These are phyloP conservation scores for Corydoras sp. DNA, from an alignment of 2,113 vertebrate species.

Conservation along the genomic window DNA sequence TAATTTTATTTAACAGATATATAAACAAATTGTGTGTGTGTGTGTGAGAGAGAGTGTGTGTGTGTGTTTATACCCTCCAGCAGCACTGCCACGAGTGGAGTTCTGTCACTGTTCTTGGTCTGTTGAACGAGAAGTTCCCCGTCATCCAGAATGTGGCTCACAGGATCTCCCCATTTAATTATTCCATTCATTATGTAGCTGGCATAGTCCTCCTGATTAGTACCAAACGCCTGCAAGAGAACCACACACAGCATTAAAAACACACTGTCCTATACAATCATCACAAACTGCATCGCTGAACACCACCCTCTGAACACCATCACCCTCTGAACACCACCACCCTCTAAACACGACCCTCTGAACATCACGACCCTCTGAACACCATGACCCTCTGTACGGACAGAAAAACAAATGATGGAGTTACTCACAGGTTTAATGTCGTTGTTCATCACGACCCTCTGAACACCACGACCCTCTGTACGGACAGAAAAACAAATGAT, in stretches of 20 bases:
- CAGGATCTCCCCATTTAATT: constrained; percentile 96
- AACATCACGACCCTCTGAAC: constrained; percentile 70
- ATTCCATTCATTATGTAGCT: constrained; percentile 98
- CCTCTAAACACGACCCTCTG: constrained; percentile 80
- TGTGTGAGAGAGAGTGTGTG: neutral
- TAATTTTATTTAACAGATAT: no score
- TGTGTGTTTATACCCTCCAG: constrained; percentile 75
- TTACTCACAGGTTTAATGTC: constrained; percentile 91
- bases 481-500: neutral
- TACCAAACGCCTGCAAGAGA: constrained; percentile 83
- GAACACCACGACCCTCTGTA: neutral
- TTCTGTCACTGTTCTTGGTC: constrained; percentile 97
- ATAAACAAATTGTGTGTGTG: no score
- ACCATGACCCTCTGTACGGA: neutral
- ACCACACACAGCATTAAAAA: neutral
- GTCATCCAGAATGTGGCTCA: constrained; percentile 85
- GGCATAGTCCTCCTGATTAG: constrained; percentile 95
- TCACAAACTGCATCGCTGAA: neutral
- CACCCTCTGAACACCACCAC: neutral
- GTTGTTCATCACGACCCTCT: constrained; percentile 84
- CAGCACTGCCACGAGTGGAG: constrained; percentile 89
- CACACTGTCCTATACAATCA: neutral
- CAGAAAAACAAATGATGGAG: neutral
- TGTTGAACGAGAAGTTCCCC: constrained; percentile 96
- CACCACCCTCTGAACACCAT: neutral